Evolutionary conservation across 2,797 vertebrate species (phyloP).

Genomic region (Hippocampus kuda): DNA sequence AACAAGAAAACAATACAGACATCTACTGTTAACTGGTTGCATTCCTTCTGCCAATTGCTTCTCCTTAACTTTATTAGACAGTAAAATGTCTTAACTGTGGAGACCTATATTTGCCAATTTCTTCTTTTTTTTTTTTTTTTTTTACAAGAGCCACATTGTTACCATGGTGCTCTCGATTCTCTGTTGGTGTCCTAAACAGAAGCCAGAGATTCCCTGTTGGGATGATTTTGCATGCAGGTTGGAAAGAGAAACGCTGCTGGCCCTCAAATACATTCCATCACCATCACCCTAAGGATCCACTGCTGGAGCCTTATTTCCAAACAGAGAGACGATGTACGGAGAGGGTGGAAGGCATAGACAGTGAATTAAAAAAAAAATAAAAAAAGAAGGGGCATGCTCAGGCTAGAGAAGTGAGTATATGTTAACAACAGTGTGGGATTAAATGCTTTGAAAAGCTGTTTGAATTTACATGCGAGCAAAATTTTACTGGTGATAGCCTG

Average conservation of each 20-base stretch:
- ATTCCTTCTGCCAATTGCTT: constrained; percentile 52
- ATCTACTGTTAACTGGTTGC: constrained; percentile 52
- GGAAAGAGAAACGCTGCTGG: constrained; percentile 51
- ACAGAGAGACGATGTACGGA: constrained; percentile 32
- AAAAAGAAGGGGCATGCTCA: background rate
- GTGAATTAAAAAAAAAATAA: too few species aligned
- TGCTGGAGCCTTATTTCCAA: constrained; percentile 46
- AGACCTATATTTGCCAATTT: constrained; percentile 49
- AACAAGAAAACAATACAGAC: constrained; percentile 40
- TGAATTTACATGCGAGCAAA: constrained; percentile 43
- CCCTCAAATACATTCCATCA: constrained; percentile 65
- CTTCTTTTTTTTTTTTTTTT: constrained; percentile 9
- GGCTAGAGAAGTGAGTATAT: constrained; percentile 10
- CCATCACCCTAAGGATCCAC: constrained; percentile 59
- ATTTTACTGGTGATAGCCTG: constrained; percentile 27
- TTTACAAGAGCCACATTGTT: constrained; percentile 53
- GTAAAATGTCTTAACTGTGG: constrained; percentile 53
- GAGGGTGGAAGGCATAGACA: constrained; percentile 6
- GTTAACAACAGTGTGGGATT: constrained; percentile 35
- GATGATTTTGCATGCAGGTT: constrained; percentile 63
- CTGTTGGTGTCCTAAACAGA: constrained; percentile 43
- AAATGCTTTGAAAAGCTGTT: constrained; percentile 42
- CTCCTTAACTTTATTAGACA: constrained; percentile 49
- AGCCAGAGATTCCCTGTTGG: constrained; percentile 60
- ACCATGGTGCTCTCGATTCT: constrained; percentile 44